Evolutionary conservation across 1,140 invertebrate species (phyloP).

Genomic region (Bombus huntii): DNA sequence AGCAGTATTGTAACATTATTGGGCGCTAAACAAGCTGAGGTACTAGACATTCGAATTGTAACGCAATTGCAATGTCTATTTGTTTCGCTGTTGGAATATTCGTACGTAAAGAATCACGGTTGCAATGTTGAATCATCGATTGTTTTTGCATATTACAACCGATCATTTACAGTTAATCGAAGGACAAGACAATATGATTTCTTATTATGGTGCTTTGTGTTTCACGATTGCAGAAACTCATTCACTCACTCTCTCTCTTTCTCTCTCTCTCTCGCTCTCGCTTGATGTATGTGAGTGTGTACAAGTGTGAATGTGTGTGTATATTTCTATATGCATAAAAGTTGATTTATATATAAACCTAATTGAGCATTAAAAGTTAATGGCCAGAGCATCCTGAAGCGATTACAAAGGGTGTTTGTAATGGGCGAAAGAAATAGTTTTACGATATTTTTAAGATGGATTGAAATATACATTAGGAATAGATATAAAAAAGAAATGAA

Average conservation of each 20-base stretch:
- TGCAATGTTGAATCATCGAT: background rate
- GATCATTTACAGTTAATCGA: background rate
- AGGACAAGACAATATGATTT: conserved; percentile 20
- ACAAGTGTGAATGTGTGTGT: background rate
- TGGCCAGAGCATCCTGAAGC: conserved; percentile 77
- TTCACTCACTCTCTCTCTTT: background rate
- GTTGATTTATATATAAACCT: conserved; percentile 78
- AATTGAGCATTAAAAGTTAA: conserved; percentile 81
- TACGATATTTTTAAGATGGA: background rate
- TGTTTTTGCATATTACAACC: background rate
- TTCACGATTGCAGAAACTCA: background rate
- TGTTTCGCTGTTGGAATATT: background rate
- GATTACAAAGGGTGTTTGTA: background rate
- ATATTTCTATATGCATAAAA: conserved; percentile 40
- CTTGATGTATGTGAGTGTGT: background rate
- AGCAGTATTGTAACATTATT: background rate
- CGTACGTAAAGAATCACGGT: background rate
- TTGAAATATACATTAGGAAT: background rate
- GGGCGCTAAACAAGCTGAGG: background rate
- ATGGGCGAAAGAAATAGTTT: background rate
- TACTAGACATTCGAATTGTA: background rate
- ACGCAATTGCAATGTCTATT: background rate
- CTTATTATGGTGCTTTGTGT: conserved; percentile 7
- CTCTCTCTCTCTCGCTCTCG: background rate
- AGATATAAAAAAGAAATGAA: background rate